Percentiles rank a stretch among this genome's conserved stretches.
Conservation (phyloP, 2,797 vertebrate genomes). For the Pithecia hirsuta region DNA sequence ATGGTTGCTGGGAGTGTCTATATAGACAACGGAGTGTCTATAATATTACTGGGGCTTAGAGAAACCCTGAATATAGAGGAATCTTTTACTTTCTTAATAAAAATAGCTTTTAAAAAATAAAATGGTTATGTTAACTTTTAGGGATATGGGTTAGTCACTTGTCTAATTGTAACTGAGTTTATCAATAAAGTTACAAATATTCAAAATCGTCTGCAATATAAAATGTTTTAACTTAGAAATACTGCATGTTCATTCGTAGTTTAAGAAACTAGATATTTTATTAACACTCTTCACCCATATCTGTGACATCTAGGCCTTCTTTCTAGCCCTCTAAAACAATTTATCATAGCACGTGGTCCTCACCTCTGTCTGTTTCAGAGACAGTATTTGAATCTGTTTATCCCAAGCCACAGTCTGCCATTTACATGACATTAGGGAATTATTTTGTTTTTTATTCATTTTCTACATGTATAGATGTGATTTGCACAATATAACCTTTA, state of each 20-base stretch:
- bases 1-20: neutral
- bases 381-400: neutral
- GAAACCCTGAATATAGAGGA: neutral
- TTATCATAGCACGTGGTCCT: neutral
- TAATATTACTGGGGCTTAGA: neutral
- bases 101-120: neutral
- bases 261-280: neutral
- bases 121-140: neutral
- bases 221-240: neutral
- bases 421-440: neutral
- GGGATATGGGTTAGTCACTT: neutral
- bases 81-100: neutral
- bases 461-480: neutral
- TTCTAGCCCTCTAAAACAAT: neutral
- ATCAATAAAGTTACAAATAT: neutral
- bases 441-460: neutral
- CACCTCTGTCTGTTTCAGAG: neutral
- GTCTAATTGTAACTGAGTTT: neutral
- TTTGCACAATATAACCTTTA: neutral
- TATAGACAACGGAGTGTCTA: neutral
- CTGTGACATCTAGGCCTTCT: neutral
- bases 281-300: neutral
- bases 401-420: neutral
- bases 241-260: neutral
- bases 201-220: neutral